These are phyloP conservation scores for Himalopsyche kuldschensis DNA, from an alignment of 2,888 invertebrate species.

Conservation along the genomic window DNA sequence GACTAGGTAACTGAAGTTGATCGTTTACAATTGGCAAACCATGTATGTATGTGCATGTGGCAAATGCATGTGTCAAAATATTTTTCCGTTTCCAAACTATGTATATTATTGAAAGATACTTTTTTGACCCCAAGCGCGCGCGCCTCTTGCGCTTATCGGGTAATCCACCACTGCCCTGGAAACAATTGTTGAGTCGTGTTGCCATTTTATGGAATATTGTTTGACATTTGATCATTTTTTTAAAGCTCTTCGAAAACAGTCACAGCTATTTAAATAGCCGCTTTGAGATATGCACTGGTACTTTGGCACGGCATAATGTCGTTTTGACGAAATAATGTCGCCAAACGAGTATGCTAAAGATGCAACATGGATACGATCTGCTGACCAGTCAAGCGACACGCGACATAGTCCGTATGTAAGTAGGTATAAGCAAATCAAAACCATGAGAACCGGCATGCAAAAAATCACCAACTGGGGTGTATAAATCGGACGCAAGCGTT, in stretches of 20 bases:
- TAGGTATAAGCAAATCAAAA: not conserved
- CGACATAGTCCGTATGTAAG: not conserved
- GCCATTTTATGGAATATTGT: too few relatives aligned
- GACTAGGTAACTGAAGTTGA: too few relatives aligned
- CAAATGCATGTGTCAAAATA: too few relatives aligned
- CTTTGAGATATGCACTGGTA: not conserved
- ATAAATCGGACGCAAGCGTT: not conserved
- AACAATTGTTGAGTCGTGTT: too few relatives aligned
- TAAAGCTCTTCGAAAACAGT: not conserved
- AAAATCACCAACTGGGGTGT: not conserved
- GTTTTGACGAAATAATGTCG: conserved; percentile 3
- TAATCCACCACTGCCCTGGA: too few relatives aligned
- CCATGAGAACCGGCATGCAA: not conserved
- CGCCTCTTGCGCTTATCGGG: too few relatives aligned
- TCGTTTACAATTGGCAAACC: too few relatives aligned
- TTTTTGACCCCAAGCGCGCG: too few relatives aligned
- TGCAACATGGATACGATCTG: not conserved
- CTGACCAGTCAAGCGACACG: not conserved
- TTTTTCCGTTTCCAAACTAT: too few relatives aligned
- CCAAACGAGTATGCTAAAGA: conserved; percentile 2
- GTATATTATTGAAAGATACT: too few relatives aligned
- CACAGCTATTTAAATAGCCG: not conserved
- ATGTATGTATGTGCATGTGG: too few relatives aligned
- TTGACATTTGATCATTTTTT: not conserved
- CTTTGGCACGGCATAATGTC: not conserved